Conservation (phyloP, 2,113 vertebrate genomes). For the Octodon degus region DNA sequence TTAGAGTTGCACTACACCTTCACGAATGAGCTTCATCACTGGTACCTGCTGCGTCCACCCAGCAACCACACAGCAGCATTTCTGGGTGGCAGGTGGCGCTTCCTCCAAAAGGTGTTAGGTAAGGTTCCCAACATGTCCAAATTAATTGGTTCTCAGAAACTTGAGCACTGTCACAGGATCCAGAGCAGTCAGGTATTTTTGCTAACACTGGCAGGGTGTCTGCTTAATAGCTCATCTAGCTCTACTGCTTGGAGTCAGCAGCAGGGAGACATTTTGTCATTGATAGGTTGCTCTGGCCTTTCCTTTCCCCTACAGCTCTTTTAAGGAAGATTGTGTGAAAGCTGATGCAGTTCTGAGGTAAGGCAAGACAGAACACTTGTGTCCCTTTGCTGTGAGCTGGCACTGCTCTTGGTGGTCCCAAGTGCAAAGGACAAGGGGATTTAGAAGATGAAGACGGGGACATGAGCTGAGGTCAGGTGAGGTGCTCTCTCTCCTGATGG, state of each 20-base stretch:
- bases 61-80: background rate
- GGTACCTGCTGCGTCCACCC: background rate
- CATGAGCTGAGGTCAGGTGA: too few relatives aligned
- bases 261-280: background rate
- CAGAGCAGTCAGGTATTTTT: background rate
- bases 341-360: background rate
- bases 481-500: too few relatives aligned
- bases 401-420: too few relatives aligned
- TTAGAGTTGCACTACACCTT: background rate
- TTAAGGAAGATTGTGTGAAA: background rate
- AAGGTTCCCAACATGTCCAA: background rate
- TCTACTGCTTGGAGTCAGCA: background rate
- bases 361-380: background rate
- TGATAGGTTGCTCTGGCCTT: background rate
- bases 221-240: background rate
- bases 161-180: background rate
- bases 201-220: background rate
- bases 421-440: too few relatives aligned
- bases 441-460: too few relatives aligned
- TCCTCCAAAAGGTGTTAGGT: background rate
- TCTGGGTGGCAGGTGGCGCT: background rate
- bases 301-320: background rate
- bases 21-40: background rate
- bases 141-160: background rate
- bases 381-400: too few relatives aligned